Percentiles rank a stretch among this genome's conserved stretches.
Conservation (phyloP, 2,113 vertebrate species). For the Scortum barcoo region DNA sequence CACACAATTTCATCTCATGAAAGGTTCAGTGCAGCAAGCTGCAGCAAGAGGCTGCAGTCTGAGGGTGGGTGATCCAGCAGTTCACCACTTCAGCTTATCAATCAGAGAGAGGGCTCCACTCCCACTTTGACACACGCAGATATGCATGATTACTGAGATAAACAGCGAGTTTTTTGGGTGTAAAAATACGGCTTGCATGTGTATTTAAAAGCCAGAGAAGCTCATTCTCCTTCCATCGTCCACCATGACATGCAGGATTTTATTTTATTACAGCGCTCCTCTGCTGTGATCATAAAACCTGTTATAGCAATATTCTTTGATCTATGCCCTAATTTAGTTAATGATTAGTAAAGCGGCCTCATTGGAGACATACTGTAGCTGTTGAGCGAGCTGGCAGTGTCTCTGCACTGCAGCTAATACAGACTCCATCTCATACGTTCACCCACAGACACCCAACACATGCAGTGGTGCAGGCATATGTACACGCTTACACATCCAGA, state of each 20-base stretch:
- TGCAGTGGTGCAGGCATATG: constrained; percentile 37
- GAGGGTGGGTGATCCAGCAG: constrained; percentile 62
- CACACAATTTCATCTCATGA: constrained; percentile 83
- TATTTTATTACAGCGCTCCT: neutral
- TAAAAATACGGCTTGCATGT: neutral
- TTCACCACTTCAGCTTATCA: constrained; percentile 60
- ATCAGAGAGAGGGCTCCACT: constrained; percentile 36
- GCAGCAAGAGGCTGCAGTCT: constrained; percentile 79
- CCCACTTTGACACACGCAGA: constrained; percentile 39
- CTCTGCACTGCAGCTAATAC: constrained; percentile 69
- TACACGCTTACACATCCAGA: constrained; percentile 16
- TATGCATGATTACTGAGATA: constrained; percentile 35
- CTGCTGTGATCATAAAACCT: constrained; percentile 26
- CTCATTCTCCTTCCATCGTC: constrained; percentile 3
- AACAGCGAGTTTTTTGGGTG: neutral
- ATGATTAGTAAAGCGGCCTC: constrained; percentile 35
- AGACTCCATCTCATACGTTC: constrained; percentile 56
- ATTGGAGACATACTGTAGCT: constrained; percentile 25
- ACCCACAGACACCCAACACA: constrained; percentile 44
- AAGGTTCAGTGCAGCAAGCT: constrained; percentile 81
- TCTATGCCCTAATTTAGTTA: constrained; percentile 45
- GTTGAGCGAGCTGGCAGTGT: constrained; percentile 31
- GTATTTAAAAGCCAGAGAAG: neutral
- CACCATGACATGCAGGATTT: constrained; percentile 8
- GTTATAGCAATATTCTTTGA: constrained; percentile 42